Evolutionary conservation across 2,888 invertebrate genomes (phyloP), one percentile per base, ranked within the genome.

Genomic region (Chouioia cunea): DNA sequence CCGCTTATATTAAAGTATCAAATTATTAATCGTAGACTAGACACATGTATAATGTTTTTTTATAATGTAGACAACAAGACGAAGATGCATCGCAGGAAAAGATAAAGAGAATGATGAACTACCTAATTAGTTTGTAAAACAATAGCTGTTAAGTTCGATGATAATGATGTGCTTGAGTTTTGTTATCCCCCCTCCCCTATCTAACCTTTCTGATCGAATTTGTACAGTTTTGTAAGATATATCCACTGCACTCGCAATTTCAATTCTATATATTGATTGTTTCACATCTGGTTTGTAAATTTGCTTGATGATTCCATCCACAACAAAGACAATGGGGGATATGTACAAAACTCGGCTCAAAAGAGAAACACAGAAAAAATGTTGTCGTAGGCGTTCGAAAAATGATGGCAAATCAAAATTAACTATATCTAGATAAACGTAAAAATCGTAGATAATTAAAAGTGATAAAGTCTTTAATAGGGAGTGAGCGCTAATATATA

Each of bases 141-240:
- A 47, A 65, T 68, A 64, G 59, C 27, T 22, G 60, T 68, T 63
- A 67, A 67, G 63, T 64, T 67, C 47, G 4, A 27, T 22, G 62
- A 62, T 50, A 36, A 10, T 36, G 6, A 36, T 10, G 36, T 10
- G 36, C 36, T 36, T 36, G 36, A 36, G 10, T 36, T 36, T 36
- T 36, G 6, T 36, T 36, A 6, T 36, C 36, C 36, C 36, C 36
- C 10, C 10, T n/a, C n/a, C n/a, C n/a, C n/a, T n/a, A n/a, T n/a
- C n/a, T n/a, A n/a, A n/a, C n/a, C n/a, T 36, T 36, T 36, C 43
- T 50, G 60, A 65, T 69, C 65, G 57, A 52, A 56, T 65, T 60
- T 72, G 72, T 72, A 72, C 68, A 72, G 62, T 72, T 72, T 72
- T 72, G 72, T 72, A 69, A 65, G 65, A 52, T 62, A 69, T 20